Evolutionary conservation across 2,113 vertebrate genomes (phyloP).

Genomic region (Zapornia atra): DNA sequence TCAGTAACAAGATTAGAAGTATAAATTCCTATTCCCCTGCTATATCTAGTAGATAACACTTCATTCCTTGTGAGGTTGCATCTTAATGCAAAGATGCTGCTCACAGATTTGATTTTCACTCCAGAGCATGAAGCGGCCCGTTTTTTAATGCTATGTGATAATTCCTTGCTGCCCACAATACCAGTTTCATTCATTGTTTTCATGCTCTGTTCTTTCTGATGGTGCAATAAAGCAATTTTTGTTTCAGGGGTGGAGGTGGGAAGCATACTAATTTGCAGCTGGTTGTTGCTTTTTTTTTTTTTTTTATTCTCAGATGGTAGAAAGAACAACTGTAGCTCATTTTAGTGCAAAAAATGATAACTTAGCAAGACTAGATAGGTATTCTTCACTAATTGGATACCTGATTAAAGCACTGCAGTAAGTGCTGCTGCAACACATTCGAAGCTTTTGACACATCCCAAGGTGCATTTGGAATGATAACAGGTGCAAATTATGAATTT

Average conservation of each 20-base stretch:
- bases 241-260: constrained; percentile 9
- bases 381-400: not conserved
- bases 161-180: not conserved
- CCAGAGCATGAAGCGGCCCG: not conserved
- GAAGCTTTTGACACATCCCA: not conserved
- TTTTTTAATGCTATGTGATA: not conserved
- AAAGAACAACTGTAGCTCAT: not conserved
- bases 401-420: not conserved
- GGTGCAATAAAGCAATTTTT: constrained; percentile 13
- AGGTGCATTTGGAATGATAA: not conserved
- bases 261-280: constrained; percentile 20
- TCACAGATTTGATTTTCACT: not conserved
- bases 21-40: not conserved
- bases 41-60: not conserved
- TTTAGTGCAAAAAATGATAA: not conserved
- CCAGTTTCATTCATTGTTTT: not conserved
- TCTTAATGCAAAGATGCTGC: constrained; percentile 14
- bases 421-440: not conserved
- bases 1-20: not conserved
- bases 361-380: not conserved
- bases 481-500: not conserved
- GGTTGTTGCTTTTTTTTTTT: not conserved
- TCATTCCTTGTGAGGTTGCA: not conserved
- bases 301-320: not conserved
- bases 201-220: not conserved